Evolutionary conservation across 2,888 invertebrate genomes (phyloP).

Genomic region (Drosophila tripunctata): DNA sequence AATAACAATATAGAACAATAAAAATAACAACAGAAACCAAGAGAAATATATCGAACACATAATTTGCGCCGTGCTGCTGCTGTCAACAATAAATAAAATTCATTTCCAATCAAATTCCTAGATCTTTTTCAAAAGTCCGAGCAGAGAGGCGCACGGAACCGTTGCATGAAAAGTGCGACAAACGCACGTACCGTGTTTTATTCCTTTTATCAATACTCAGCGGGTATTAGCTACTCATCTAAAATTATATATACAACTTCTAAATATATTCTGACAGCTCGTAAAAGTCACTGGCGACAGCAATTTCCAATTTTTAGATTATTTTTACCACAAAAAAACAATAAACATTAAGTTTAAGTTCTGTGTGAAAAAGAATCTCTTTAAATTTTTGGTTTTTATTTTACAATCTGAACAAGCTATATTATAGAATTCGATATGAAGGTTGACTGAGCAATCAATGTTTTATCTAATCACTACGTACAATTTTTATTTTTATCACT

Average conservation of each 20-base stretch:
- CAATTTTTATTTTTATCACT: slow-evolving; percentile 20
- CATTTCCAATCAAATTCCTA: slow-evolving; percentile 40
- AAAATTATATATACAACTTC: not conserved
- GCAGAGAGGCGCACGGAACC: not conserved
- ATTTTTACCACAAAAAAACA: not conserved
- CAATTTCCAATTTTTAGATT: slow-evolving; percentile 13
- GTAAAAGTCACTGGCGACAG: slow-evolving; percentile 14
- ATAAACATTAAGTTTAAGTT: not conserved
- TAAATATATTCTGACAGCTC: slow-evolving; percentile 15
- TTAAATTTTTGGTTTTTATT: too few relatives aligned
- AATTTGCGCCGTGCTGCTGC: slow-evolving; percentile 28
- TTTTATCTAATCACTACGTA: slow-evolving; percentile 19
- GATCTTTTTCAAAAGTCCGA: slow-evolving; percentile 4
- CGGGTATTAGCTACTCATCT: slow-evolving; percentile 35
- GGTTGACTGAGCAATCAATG: not conserved
- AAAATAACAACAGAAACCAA: not conserved
- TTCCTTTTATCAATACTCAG: slow-evolving; percentile 57
- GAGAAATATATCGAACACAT: slow-evolving; percentile 11
- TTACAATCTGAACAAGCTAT: not conserved
- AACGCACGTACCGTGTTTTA: slow-evolving; percentile 60
- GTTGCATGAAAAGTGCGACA: slow-evolving; percentile 21
- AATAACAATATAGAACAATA: slow-evolving; percentile 28
- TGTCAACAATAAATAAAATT: slow-evolving; percentile 67
- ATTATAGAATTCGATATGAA: not conserved
- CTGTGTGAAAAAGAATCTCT: not conserved